Base-by-base conservation (phyloP, 2,888 invertebrate species). In the Diarsia dahlii region DNA sequence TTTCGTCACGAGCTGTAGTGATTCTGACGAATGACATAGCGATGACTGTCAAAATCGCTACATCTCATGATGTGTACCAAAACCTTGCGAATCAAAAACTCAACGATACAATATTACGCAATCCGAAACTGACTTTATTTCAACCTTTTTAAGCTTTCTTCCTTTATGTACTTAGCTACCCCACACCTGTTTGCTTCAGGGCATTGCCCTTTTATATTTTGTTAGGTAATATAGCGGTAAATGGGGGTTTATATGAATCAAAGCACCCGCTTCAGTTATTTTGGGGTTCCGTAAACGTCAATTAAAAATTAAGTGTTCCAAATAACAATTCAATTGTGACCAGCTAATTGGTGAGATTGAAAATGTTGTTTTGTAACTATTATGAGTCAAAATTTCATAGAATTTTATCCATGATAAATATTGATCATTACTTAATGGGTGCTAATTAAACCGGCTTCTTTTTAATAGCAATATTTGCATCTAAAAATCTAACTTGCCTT, bases 151-250 rank as follows among this genome's bases (percentile, higher is more conserved):
- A 94, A 94, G 93, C 93, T 94, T 94, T 93, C 92, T 93, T 95
- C 91, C 93, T 95, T 94, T 95, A 93, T 94, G 92, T 93, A 92
- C 93, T 95, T 93, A 94, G 92, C 92, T 92, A 85, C 93, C 93
- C 93, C 92, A 93, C 95, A 95, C 95, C 96, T 95, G 95, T 94
- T 95, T 87, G 95, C 96, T 93, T 85, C 90, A 77, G 95, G 96
- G 95, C 94, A 94, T 92, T 91, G 92, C 91, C 91, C 92, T 93
- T 94, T 94, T 92, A 90, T 94, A 92, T 93, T 93, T 92, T 90
- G 88, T 91, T 91, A 92, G 91, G 91, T 90, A 92, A 92, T 91
- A 92, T 89, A 91, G 89, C 90, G 84, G 91, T 91, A 92, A 92
- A 93, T 91, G 88, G 91, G 89, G 90, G 89, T 90, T 92, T 92